A percentile compares a stretch with the other conserved stretches of the same genome.
These are phyloP conservation scores for Ectobius pallidus DNA, from an alignment of 2,888 invertebrate species.

Conservation along the genomic window DNA sequence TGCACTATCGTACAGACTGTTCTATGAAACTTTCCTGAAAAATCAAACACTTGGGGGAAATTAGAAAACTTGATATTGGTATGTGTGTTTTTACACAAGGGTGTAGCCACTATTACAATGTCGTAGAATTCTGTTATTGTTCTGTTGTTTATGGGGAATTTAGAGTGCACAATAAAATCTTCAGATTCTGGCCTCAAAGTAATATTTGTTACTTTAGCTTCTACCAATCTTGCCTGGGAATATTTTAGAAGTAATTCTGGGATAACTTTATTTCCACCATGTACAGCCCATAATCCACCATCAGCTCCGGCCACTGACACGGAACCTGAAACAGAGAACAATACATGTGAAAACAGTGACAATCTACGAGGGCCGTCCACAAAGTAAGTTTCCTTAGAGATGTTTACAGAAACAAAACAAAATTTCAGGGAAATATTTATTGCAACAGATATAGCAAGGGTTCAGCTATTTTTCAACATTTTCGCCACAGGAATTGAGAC, in stretches of 20 bases:
- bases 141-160: slow-evolving; percentile 8
- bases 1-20: slow-evolving; percentile 60
- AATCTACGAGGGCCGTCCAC: no score
- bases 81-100: slow-evolving; percentile 56
- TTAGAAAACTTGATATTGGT: slow-evolving; percentile 56
- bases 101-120: slow-evolving; percentile 63
- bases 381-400: no score
- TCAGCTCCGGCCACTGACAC: slow-evolving; percentile 62
- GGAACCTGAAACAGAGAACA: slow-evolving; percentile 50
- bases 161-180: slow-evolving; percentile 38
- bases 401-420: no score
- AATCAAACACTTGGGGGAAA: slow-evolving; percentile 52
- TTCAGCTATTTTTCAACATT: no score
- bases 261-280: slow-evolving; percentile 64
- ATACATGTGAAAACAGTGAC: no score
- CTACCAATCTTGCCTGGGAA: slow-evolving; percentile 54
- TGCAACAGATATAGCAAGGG: no score
- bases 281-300: slow-evolving; percentile 62
- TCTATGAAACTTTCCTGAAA: slow-evolving; percentile 58
- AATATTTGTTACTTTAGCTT: slow-evolving; percentile 51
- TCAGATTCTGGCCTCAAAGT: slow-evolving; percentile 47
- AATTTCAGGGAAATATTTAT: no score
- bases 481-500: no score
- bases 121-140: slow-evolving; percentile 54
- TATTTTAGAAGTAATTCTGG: slow-evolving; percentile 52